Conservation (phyloP, 2,888 invertebrate genomes). For the Lasioglossum lativentre region DNA sequence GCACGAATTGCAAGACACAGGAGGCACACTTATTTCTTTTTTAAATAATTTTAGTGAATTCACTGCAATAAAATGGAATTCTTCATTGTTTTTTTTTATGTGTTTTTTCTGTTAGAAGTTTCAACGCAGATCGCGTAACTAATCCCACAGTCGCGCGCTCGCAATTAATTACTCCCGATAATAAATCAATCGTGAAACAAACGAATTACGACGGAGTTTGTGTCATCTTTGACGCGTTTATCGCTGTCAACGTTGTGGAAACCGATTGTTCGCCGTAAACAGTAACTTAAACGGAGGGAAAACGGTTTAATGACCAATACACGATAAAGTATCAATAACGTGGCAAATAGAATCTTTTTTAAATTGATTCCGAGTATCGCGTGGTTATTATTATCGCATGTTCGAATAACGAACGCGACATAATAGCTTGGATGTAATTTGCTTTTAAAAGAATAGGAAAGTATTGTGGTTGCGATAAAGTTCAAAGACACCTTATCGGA, state of each 20-base stretch:
- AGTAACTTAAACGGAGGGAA: conserved; percentile 4
- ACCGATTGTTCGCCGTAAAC: conserved; percentile 19
- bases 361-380: not conserved
- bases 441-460: conserved; percentile 39
- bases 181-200: conserved; percentile 39
- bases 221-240: not conserved
- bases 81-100: no score
- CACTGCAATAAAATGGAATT: no score
- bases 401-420: no score
- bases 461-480: conserved; percentile 59
- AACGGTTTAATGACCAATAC: not conserved
- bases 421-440: no score
- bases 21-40: no score
- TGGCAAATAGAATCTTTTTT: not conserved
- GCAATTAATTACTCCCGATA: conserved; percentile 35
- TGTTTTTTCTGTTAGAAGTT: not conserved
- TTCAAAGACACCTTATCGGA: conserved; percentile 77
- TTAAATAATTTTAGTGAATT: no score
- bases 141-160: conserved; percentile 15
- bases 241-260: not conserved
- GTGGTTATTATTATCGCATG: no score
- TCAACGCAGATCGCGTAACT: not conserved
- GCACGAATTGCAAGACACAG: no score
- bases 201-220: not conserved
- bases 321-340: conserved; percentile 10